phyloP scores from a whole-genome alignment of 2,113 vertebrate genomes.

The Alectura lathami region DNA sequence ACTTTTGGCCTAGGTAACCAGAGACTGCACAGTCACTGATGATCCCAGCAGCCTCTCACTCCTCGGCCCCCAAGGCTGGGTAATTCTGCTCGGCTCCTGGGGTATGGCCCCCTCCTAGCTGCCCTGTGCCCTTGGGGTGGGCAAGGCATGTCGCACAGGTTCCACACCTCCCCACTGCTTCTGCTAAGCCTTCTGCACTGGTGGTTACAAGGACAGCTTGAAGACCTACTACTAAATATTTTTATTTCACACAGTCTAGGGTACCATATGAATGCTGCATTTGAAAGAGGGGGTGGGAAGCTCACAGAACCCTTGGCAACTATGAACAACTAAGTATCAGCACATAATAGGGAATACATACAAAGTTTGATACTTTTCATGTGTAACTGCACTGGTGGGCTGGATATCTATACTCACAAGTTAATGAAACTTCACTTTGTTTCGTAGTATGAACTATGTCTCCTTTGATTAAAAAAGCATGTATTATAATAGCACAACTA shows the following conservation, averaged over 20 bases:
- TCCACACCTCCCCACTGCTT: not conserved
- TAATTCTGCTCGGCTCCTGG: not conserved
- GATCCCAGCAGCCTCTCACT: not conserved
- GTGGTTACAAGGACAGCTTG: not conserved
- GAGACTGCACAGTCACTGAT: not conserved
- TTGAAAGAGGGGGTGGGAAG: not conserved
- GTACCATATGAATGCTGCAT: not conserved
- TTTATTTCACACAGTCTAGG: not conserved
- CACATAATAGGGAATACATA: not conserved
- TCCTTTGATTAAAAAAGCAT: not conserved
- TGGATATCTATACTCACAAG: not conserved
- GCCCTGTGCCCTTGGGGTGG: not conserved
- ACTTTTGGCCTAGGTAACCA: not conserved
- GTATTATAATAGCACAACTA: not conserved
- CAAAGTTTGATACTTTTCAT: not conserved
- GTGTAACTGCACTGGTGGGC: not conserved
- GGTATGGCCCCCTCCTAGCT: rapidly evolving
- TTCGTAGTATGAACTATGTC: not conserved
- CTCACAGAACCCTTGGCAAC: not conserved
- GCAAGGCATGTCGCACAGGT: no score
- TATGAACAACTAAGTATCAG: not conserved
- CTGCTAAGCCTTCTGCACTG: not conserved
- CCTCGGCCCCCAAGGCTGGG: not conserved
- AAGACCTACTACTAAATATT: not conserved
- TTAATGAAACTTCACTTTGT: not conserved